Evolutionary conservation across 1,140 invertebrate genomes (phyloP), one percentile per base, ranked within the genome.

Genomic region (Riptortus pedestris): DNA sequence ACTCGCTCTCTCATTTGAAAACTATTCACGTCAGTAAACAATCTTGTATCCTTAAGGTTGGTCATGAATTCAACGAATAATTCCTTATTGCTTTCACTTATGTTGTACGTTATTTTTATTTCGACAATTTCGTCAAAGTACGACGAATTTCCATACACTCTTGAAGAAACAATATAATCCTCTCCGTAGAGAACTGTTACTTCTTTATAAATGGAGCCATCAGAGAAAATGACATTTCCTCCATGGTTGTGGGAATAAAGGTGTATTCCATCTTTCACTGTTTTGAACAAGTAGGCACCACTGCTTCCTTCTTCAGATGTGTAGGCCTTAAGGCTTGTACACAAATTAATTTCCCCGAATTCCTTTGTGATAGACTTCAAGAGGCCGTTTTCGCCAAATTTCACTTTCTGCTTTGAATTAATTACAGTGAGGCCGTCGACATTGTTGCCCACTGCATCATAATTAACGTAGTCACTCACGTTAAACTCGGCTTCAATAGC

Each of bases 251-350:
- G 11, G 31, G 48, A 51, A 18, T 57, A 28, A 2, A 38, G 2
- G 2, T 27, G 27, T 7, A 63, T 33, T 38, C n/a, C 20, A 4
- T 57, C 20, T 33, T 16, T 2, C 16, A 27, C n/a, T 2, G 62
- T 48, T 29, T 48, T 22, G 29, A 63, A 63, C 14, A 63, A 24
- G n/a, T 63, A 63, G 38, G 62, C 62, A 9, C 62, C 62, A 57
- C 62, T 63, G 28, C 24, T 63, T 20, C 22, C 45, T 38, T 12
- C 2, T 1, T 24, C 29, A 22, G 62, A 57, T 22, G 24, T 20
- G 33, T 63, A 63, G 11, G 51, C 31, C 20, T 57, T 59, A 16
- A 59, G 26, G 14, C 33, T 18, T 0, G 28, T 59, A 20, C 1
- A 2, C 28, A 59, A 20, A 7, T 16, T 11, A 12, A 59, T 1